phyloP scores from a whole-genome alignment of 2,797 vertebrate species.

The Tinamus major region DNA sequence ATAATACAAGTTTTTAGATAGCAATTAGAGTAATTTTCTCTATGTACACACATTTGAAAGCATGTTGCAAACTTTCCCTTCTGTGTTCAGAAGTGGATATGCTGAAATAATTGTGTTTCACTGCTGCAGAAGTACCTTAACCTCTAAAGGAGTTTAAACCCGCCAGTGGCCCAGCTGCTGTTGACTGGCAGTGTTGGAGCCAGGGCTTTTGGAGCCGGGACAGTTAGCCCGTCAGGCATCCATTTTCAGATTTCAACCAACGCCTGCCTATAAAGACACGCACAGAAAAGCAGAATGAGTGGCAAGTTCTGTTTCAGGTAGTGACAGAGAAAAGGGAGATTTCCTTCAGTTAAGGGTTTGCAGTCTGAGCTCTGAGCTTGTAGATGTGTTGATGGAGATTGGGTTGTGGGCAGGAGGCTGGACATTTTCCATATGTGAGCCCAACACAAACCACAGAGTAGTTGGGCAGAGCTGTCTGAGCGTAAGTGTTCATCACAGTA shows the following conservation, averaged over 20 bases:
- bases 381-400: background rate
- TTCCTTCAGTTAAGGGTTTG: background rate
- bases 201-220: background rate
- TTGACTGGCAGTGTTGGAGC: background rate
- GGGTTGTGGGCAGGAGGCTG: background rate
- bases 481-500: background rate
- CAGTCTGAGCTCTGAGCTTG: background rate
- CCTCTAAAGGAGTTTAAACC: background rate
- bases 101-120: background rate
- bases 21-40: background rate
- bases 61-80: background rate
- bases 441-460: background rate
- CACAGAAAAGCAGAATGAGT: background rate
- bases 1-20: background rate
- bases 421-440: background rate
- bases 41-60: background rate
- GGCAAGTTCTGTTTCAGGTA: background rate
- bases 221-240: background rate
- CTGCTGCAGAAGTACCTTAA: background rate
- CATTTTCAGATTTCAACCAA: background rate
- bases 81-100: background rate
- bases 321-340: background rate
- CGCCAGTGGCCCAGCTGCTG: background rate
- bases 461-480: background rate
- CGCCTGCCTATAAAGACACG: background rate